These are phyloP conservation scores for Eira barbara DNA, from an alignment of 2,113 vertebrate genomes.

Conservation along the genomic window DNA sequence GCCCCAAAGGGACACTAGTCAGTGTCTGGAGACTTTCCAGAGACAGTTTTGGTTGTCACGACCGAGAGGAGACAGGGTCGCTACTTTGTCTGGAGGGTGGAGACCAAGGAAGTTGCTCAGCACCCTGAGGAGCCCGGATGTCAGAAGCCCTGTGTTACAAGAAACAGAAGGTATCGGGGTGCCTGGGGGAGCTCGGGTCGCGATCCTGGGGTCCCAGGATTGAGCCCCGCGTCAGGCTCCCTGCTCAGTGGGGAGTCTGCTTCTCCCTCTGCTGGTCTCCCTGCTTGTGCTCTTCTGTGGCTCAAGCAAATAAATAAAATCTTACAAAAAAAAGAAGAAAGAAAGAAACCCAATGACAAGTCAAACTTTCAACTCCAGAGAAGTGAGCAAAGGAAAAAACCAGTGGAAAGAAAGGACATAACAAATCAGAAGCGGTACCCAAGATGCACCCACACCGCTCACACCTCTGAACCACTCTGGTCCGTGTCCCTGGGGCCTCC, in stretches of 20 bases:
- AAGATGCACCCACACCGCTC: neutral
- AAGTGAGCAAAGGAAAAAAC: neutral
- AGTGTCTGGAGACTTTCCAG: neutral
- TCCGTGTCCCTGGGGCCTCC: neutral
- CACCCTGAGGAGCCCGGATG: neutral
- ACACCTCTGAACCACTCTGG: neutral
- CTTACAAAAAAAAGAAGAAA: neutral
- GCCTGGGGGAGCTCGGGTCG: neutral
- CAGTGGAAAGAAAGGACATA: neutral
- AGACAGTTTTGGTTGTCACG: neutral
- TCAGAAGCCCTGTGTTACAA: neutral
- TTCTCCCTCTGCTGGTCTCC: neutral
- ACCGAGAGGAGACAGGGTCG: neutral
- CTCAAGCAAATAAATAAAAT: neutral
- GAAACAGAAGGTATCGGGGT: neutral
- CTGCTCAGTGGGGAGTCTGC: neutral
- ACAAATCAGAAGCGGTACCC: neutral
- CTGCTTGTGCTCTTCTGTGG: no score
- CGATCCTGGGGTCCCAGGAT: neutral
- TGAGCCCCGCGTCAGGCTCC: neutral
- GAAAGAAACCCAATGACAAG: neutral
- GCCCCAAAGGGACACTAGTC: neutral
- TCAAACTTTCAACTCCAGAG: neutral
- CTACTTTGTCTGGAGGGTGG: neutral
- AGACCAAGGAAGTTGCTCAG: neutral